These are phyloP conservation scores for Yponomeuta cagnagella DNA, from an alignment of 2,888 invertebrate genomes.

Conservation along the genomic window DNA sequence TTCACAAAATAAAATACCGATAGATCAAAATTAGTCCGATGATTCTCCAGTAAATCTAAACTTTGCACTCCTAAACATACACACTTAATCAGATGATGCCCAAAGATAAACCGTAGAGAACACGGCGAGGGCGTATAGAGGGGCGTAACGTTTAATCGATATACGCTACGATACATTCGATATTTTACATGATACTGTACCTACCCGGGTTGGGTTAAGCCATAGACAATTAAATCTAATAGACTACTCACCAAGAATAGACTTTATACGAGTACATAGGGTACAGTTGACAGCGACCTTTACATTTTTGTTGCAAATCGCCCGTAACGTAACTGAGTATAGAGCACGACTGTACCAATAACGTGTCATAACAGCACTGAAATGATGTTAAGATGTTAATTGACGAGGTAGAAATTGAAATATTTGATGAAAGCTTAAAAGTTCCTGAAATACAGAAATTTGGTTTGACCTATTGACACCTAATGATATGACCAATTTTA, in stretches of 20 bases:
- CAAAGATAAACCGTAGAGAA: constrained; percentile 42
- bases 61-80: neutral
- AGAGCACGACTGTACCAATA: no score
- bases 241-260: constrained; percentile 17
- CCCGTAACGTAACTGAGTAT: no score
- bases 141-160: constrained; percentile 46
- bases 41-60: neutral
- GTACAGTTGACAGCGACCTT: no score
- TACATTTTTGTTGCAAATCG: no score
- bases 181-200: neutral
- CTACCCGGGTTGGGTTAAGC: constrained; percentile 12
- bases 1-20: neutral
- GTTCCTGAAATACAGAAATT: no score
- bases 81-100: constrained; percentile 32
- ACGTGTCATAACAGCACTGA: no score
- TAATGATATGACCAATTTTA: no score
- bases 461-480: no score
- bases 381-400: no score
- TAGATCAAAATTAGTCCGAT: neutral
- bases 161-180: constrained; percentile 25
- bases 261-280: no score
- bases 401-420: no score
- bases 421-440: no score
- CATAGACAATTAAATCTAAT: neutral
- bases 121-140: constrained; percentile 55